Evolutionary conservation across 1,140 invertebrate species (phyloP), one percentile per base, ranked within the genome.

Genomic region (Liolophura sinensis): DNA sequence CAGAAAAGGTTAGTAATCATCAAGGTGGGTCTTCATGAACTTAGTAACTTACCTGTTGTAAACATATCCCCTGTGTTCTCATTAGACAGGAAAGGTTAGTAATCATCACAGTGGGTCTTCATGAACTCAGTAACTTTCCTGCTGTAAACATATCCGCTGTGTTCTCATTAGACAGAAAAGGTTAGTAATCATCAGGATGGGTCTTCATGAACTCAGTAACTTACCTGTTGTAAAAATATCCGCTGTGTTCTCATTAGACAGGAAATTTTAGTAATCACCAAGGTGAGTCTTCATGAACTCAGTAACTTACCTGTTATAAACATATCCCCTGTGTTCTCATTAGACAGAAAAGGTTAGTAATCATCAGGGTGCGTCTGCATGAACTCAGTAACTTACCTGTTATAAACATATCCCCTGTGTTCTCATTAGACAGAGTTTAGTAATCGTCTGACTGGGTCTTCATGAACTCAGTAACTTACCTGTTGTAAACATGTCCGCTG

Each of bases 381-480:
- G 82, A 91, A 92, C 57, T 88, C 84, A 49, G 93, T 89, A 68
- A 93, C 92, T 80, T 90, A 85, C 69, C 85, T 79, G 62, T 96
- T 87, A 64, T 97, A 85, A 69, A n/a, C n/a, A n/a, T n/a, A n/a
- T 93, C 90, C 59, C 90, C 90, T 25, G 92, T 91, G 60, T 92
- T 88, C 58, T 89, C 86, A 84, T 92, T 90, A 15, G 89, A 91
- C 79, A 97, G 88, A 83, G 96, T 97, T 71, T 93, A 93, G 55
- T 95, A 81, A 83, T 95, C 96, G 60, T 95, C 90, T 69, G 93
- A 90, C 84, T n/a, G n/a, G n/a, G n/a, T n/a, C n/a, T n/a, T n/a
- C n/a, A n/a, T n/a, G n/a, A n/a, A n/a, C n/a, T n/a, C n/a, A n/a
- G n/a, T n/a, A n/a, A n/a, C n/a, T n/a, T n/a, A 78, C 79, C 76